Conservation (phyloP, 2,113 vertebrate genomes). For the Lampris megalopsis region DNA sequence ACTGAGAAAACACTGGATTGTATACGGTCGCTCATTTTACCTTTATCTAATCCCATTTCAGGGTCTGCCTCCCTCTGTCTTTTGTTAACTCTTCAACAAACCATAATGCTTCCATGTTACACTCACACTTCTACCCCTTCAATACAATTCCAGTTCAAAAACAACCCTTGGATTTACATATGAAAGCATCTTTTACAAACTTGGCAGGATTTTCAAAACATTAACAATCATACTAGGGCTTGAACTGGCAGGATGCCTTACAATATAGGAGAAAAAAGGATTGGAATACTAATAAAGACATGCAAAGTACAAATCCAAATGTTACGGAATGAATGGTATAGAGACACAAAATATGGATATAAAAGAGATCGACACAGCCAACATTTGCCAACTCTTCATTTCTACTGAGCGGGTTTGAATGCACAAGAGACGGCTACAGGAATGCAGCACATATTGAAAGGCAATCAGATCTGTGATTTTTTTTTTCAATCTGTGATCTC, state of each 20-base stretch:
- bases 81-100: conserved; percentile 68
- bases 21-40: conserved; percentile 77
- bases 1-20: conserved; percentile 79
- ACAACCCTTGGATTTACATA: conserved; percentile 72
- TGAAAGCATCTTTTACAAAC: conserved; percentile 78
- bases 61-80: conserved; percentile 56
- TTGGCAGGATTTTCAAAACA: conserved; percentile 69
- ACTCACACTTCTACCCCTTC: conserved; percentile 51
- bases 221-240: conserved; percentile 65
- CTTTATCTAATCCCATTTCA: conserved; percentile 79
- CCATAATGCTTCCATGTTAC: conserved; percentile 63
- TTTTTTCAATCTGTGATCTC: conserved; percentile 68
- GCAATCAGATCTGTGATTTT: conserved; percentile 66
- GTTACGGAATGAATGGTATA: conserved; percentile 28
- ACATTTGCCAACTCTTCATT: conserved; percentile 50
- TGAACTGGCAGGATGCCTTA: conserved; percentile 15
- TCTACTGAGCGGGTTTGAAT: conserved; percentile 39
- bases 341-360: conserved; percentile 1
- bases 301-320: conserved; percentile 28
- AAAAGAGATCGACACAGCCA: conserved; percentile 9
- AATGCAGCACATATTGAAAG: conserved; percentile 69
- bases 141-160: conserved; percentile 66
- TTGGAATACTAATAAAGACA: conserved; percentile 1
- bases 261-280: not conserved
- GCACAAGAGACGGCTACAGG: conserved; percentile 38